phyloP scores from a whole-genome alignment of 2,888 invertebrate genomes.

The Philhelius pedissequus region DNA sequence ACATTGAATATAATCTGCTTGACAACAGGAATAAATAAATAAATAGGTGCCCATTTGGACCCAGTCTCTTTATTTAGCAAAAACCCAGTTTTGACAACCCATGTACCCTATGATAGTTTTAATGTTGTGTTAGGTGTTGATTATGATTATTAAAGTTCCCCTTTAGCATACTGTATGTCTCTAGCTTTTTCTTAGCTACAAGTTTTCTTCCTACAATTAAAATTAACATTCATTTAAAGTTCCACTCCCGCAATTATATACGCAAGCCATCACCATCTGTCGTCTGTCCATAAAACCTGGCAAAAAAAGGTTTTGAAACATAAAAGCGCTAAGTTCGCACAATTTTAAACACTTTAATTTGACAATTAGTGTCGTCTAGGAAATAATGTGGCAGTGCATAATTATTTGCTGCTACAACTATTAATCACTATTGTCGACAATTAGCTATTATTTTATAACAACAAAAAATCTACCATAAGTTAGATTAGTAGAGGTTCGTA shows the following conservation, averaged over 20 bases:
- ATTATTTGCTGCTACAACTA: background rate
- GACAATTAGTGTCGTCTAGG: conserved; percentile 41
- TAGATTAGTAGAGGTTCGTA: background rate
- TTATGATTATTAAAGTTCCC: no score
- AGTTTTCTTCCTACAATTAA: background rate
- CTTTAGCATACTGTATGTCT: no score
- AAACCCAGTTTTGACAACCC: no score
- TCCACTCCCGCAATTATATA: background rate
- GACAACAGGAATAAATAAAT: no score
- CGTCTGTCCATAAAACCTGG: background rate
- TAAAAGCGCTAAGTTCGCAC: conserved; percentile 22
- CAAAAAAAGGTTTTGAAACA: background rate
- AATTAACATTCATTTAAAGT: background rate
- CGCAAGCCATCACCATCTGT: background rate
- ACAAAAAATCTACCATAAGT: background rate
- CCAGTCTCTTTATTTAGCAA: no score
- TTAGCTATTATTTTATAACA: conserved; percentile 7
- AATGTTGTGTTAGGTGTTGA: no score
- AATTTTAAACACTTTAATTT: conserved; percentile 51
- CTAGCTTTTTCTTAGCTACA: background rate
- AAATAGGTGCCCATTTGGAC: no score
- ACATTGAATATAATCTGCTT: no score
- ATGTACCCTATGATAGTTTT: no score
- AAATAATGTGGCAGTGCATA: background rate
- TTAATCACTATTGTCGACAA: background rate